Percentiles rank a stretch among this genome's conserved stretches.
Conservation (phyloP, 2,113 vertebrate genomes). For the Siniperca knerii region DNA sequence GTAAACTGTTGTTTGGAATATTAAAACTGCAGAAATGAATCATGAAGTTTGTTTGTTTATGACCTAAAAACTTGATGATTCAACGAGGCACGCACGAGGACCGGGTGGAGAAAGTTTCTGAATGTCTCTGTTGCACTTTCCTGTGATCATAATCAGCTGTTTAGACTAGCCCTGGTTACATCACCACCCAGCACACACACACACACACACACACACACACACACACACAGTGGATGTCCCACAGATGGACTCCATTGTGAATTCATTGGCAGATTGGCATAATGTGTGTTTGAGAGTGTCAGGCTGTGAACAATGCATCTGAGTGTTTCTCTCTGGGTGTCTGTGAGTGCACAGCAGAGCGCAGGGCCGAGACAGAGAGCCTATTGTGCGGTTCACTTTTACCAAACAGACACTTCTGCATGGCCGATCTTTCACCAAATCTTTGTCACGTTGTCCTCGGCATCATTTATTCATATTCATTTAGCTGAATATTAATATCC, state of each 20-base stretch:
- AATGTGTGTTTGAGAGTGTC: slow-evolving; percentile 66
- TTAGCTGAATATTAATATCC: background rate
- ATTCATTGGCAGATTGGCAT: slow-evolving; percentile 56
- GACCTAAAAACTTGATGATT: background rate
- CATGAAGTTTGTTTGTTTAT: background rate
- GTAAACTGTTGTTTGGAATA: too few species aligned
- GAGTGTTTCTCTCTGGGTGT: slow-evolving; percentile 34
- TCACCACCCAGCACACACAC: slow-evolving; percentile 34
- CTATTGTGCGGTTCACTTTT: slow-evolving; percentile 33
- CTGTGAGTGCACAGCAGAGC: slow-evolving; percentile 4
- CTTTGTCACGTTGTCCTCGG: too few species aligned
- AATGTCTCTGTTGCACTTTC: slow-evolving; percentile 31
- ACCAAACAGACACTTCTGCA: slow-evolving; percentile 19
- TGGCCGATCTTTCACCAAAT: background rate
- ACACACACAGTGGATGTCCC: slow-evolving; percentile 13
- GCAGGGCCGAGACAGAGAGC: slow-evolving; percentile 27
- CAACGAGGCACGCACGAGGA: background rate
- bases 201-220: slow-evolving; percentile 32
- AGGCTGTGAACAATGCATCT: slow-evolving; percentile 52
- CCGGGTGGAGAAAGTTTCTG: slow-evolving; percentile 6
- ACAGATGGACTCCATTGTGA: slow-evolving; percentile 65
- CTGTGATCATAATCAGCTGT: slow-evolving; percentile 65
- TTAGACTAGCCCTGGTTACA: slow-evolving; percentile 39
- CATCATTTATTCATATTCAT: too few species aligned
- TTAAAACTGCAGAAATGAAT: background rate